phyloP scores from a whole-genome alignment of 2,888 invertebrate species.

The Salpingus planirostris region DNA sequence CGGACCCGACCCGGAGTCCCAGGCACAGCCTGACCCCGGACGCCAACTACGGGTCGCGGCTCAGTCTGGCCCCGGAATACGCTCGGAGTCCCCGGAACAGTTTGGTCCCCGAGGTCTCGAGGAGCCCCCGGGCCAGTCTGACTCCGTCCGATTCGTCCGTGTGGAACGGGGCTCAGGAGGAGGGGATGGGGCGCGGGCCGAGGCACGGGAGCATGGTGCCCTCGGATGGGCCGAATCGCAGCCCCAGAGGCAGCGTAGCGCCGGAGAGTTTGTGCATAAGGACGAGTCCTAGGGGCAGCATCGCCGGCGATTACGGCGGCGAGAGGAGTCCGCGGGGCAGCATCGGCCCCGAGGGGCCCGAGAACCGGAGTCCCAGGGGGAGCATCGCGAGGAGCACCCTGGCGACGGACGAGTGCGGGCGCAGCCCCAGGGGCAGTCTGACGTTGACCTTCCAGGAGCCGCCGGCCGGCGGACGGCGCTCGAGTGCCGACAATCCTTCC shows the following conservation, averaged over 20 bases:
- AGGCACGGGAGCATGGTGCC: constrained; percentile 52
- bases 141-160: constrained; percentile 50
- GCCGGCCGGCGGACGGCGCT: constrained; percentile 47
- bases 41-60: constrained; percentile 39
- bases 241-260: constrained; percentile 46
- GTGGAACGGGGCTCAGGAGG: constrained; percentile 49
- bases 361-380: constrained; percentile 52
- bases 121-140: constrained; percentile 51
- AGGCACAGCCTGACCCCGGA: constrained; percentile 58
- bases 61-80: constrained; percentile 34
- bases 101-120: constrained; percentile 45
- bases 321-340: constrained; percentile 50
- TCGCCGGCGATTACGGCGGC: constrained; percentile 33
- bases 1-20: constrained; percentile 49
- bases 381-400: constrained; percentile 51
- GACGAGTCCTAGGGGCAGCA: constrained; percentile 52
- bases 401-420: constrained; percentile 36
- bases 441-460: constrained; percentile 56
- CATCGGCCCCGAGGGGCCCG: constrained; percentile 48
- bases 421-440: constrained; percentile 52
- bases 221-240: constrained; percentile 43
- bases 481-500: constrained; percentile 51
- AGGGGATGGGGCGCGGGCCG: constrained; percentile 47
- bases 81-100: constrained; percentile 50
- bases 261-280: constrained; percentile 46